Evolutionary conservation across 2,888 invertebrate species (phyloP), one percentile per base, ranked within the genome.

Genomic region (Holacanthella duospinosa): DNA sequence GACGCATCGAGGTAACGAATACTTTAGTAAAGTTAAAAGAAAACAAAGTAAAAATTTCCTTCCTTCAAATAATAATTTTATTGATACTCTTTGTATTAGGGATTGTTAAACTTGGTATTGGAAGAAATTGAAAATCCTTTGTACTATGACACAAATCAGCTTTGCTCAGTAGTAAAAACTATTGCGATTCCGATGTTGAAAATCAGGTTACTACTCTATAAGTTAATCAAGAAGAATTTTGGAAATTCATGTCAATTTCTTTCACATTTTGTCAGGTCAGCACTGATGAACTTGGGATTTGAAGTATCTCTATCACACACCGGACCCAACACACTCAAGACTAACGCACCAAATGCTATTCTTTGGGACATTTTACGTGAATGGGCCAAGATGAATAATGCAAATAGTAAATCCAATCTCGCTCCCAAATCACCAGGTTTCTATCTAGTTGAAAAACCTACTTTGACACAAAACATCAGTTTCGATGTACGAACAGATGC

Each of bases 221-320:
- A n/a, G n/a, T n/a, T n/a, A n/a, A n/a, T n/a, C n/a, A n/a, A n/a
- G n/a, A n/a, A n/a, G 16, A 21, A 55, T 27, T n/a, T n/a, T 55
- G 29, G n/a, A 59, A 24, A 19, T 43, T 43, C 25, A 29, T 24
- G 36, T 29, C 43, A 29, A n/a, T n/a, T n/a, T n/a, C n/a, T n/a
- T n/a, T n/a, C n/a, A n/a, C n/a, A n/a, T n/a, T n/a, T 24, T 28
- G 36, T 25, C 48, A 89, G 95, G 72, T 97, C 97, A 0, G 94
- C 93, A 0, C 78, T 96, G 59, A 77, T 94, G 63, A 89, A 93
- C 78, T 89, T 88, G 0, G 95, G 95, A 0, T 93, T 89, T 78
- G 81, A 84, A 73, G 95, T 97, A 1, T 96, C 96, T 0, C 86
- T 85, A 74, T 93, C 96, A 0, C 99, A 99, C 79, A 88, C 90